Evolutionary conservation across 2,888 invertebrate species (phyloP).

Genomic region (Sphinx pinastri): DNA sequence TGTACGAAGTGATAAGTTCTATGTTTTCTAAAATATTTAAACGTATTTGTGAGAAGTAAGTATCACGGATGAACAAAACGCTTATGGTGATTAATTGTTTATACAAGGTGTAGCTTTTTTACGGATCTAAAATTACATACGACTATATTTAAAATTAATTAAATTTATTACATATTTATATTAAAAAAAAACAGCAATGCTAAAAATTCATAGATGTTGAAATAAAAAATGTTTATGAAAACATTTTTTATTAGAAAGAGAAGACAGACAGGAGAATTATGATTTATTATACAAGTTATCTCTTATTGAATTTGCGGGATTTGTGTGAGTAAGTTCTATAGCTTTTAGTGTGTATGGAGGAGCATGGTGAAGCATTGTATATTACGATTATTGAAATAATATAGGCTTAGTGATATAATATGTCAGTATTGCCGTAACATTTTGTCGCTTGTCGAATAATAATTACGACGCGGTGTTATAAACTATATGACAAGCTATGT

Average conservation of each 20-base stretch:
- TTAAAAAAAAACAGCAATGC: neutral
- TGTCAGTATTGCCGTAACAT: constrained; percentile 63
- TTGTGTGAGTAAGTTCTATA: constrained; percentile 73
- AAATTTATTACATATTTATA: neutral
- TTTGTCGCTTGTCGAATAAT: constrained; percentile 69
- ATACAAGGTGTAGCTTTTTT: neutral
- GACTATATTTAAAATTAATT: neutral
- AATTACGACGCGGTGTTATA: constrained; percentile 48
- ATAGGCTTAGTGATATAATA: constrained; percentile 59
- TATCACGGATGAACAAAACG: constrained; percentile 46
- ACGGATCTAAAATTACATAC: neutral
- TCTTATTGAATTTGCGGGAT: constrained; percentile 55
- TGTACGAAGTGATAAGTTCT: neutral
- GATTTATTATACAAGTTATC: constrained; percentile 2
- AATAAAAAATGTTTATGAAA: neutral
- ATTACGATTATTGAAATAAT: constrained; percentile 52
- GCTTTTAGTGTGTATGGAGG: constrained; percentile 79
- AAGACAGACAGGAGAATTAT: neutral
- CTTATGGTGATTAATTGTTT: constrained; percentile 36
- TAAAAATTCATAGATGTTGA: neutral
- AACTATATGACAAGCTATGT: constrained; percentile 62
- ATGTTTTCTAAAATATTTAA: constrained; percentile 1
- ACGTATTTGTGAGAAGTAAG: constrained; percentile 31
- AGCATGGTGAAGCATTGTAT: constrained; percentile 73
- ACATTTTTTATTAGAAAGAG: neutral